Conservation (phyloP, 2,888 invertebrate genomes). For the Scaptomyza flava region DNA sequence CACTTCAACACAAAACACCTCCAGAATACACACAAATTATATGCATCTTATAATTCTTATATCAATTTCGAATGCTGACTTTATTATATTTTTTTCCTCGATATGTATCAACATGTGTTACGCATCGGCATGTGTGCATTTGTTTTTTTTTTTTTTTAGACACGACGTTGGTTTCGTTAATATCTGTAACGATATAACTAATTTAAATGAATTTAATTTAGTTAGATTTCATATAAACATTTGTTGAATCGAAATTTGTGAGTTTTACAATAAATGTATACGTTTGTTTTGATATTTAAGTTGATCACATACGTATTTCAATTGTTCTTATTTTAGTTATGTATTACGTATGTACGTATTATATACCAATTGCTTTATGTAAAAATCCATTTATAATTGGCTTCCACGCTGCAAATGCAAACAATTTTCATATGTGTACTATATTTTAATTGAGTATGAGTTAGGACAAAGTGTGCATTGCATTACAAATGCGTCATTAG, state of each 20-base stretch:
- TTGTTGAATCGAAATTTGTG: constrained; percentile 72
- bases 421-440: constrained; percentile 46
- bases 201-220: constrained; percentile 47
- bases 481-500: constrained; percentile 70
- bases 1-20: constrained; percentile 42
- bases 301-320: constrained; percentile 24
- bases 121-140: constrained; percentile 22
- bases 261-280: constrained; percentile 59
- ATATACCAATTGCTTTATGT: constrained; percentile 64
- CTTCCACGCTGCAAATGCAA: constrained; percentile 71
- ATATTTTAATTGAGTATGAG: constrained; percentile 51
- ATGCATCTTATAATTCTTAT: neutral
- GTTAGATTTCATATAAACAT: constrained; percentile 43
- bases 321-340: constrained; percentile 58
- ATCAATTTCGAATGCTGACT: constrained; percentile 1
- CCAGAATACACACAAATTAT: constrained; percentile 23
- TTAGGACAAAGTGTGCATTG: constrained; percentile 70
- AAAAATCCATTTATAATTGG: constrained; percentile 57
- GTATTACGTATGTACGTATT: constrained; percentile 54
- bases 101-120: constrained; percentile 17
- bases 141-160: constrained; percentile 22
- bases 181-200: constrained; percentile 27
- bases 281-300: constrained; percentile 39
- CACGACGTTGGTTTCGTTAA: constrained; percentile 20
- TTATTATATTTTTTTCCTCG: constrained; percentile 4